Evolutionary conservation across 2,797 vertebrate species (phyloP), one percentile per base, ranked within the genome.

Genomic region (Sebastes dallii): DNA sequence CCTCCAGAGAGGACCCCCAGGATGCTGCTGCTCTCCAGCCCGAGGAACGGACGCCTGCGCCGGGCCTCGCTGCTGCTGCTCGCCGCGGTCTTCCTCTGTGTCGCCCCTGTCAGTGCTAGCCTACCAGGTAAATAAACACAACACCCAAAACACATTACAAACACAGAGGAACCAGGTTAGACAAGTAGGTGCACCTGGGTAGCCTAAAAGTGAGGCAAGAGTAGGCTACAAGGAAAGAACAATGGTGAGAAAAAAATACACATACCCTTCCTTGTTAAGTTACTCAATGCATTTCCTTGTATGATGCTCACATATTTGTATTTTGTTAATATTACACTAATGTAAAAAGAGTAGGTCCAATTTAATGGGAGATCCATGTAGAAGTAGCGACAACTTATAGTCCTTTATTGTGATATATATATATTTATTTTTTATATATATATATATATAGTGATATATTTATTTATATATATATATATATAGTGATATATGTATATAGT

Each of bases 1-100:
- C 87, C 72, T 71, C 59, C 36, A 36, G 78, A 95, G 73, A 90
- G 92, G 69, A 82, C 74, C 75, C 76, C 67, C 34, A 95, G 86
- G 94, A 95, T 95, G 95, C 89, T 89, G 91, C 84, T 79, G 82
- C 85, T 85, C 68, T 77, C 67, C 59, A 73, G 81, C 58, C 88
- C 84, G 81, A 69, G 78, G 84, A 89, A 25, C 75, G 89, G 81
- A 61, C 85, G 68, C 75, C 84, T 36, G 80, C 85, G 54, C 83
- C 86, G 92, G 93, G 94, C 95, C 90, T 90, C 84, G 72, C 56
- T 77, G 80, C 82, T 89, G 72, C 85, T 88, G 52, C 75, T 93
- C 72, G 68, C 80, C 80, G 86, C 80, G 56, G 77, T 93, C 11
- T 82, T 94, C 59, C 79, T 95, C 25, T 89, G 87, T 24, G 32